Percentiles rank a stretch among this genome's conserved stretches.
These are phyloP conservation scores for Drosophila histrio DNA, from an alignment of 2,888 invertebrate species.

Conservation along the genomic window DNA sequence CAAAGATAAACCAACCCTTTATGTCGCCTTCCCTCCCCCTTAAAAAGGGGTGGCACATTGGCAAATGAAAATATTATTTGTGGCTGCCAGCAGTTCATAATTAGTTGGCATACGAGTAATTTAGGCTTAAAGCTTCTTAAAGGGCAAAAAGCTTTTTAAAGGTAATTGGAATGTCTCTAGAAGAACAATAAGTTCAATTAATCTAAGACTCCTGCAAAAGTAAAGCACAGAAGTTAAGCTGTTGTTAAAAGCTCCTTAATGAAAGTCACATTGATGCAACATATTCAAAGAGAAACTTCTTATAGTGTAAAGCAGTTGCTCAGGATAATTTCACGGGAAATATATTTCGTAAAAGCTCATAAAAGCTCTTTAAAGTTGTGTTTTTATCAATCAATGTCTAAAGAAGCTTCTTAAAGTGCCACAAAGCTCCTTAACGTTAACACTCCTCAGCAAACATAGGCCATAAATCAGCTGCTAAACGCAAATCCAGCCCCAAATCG, in stretches of 20 bases:
- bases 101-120: constrained; percentile 59
- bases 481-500: constrained; percentile 69
- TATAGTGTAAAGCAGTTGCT: too few relatives aligned
- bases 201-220: too few relatives aligned
- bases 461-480: constrained; percentile 66
- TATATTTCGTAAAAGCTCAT: not conserved
- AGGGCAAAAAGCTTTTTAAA: constrained; percentile 19
- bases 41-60: constrained; percentile 1
- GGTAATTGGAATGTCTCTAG: not conserved
- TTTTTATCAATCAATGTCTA: not conserved
- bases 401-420: not conserved
- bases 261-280: too few relatives aligned
- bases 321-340: not conserved
- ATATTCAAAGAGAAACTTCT: too few relatives aligned
- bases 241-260: too few relatives aligned
- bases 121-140: constrained; percentile 20
- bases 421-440: not conserved
- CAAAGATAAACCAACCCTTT: constrained; percentile 72
- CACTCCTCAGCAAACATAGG: not conserved
- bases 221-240: too few relatives aligned
- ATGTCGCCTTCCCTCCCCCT: not conserved
- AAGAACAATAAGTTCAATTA: too few relatives aligned
- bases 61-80: constrained; percentile 71
- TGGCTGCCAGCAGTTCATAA: constrained; percentile 79
- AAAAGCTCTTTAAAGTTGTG: not conserved